Percentiles rank a stretch among this genome's conserved stretches.
phyloP scores from a whole-genome alignment of 2,113 vertebrate species.

The Vireo altiloquus region DNA sequence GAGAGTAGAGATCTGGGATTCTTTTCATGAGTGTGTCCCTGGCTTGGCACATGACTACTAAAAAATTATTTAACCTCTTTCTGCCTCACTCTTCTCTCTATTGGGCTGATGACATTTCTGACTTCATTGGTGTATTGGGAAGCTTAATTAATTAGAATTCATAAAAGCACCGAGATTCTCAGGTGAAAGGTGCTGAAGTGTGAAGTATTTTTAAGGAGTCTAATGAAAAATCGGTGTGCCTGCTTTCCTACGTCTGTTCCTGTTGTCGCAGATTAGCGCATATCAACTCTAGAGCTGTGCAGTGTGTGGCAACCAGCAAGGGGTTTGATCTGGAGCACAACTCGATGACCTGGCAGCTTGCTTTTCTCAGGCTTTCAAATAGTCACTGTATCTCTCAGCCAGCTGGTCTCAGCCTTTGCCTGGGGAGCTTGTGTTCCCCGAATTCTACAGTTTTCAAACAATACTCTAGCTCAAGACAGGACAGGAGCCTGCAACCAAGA shows the following conservation, averaged over 20 bases:
- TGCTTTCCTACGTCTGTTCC: not conserved
- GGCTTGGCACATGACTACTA: not conserved
- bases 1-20: not conserved
- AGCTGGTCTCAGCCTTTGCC: not conserved
- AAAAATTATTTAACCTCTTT: conserved; percentile 36
- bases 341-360: not conserved
- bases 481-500: not conserved
- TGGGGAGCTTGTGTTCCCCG: not conserved
- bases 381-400: not conserved
- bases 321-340: not conserved
- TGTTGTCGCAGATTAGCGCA: not conserved
- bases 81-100: not conserved
- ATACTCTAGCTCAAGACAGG: not conserved
- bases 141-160: conserved; percentile 51
- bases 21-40: not conserved
- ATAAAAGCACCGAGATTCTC: not conserved
- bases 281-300: not conserved
- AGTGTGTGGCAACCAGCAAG: not conserved
- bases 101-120: conserved; percentile 4
- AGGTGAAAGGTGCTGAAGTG: conserved; percentile 19
- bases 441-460: not conserved
- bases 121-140: conserved; percentile 12
- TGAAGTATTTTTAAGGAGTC: conserved; percentile 32
- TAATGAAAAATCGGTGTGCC: not conserved
- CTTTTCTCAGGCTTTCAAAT: not conserved